Conservation (phyloP, 2,888 invertebrate genomes). For the Meandrusa payeni region DNA sequence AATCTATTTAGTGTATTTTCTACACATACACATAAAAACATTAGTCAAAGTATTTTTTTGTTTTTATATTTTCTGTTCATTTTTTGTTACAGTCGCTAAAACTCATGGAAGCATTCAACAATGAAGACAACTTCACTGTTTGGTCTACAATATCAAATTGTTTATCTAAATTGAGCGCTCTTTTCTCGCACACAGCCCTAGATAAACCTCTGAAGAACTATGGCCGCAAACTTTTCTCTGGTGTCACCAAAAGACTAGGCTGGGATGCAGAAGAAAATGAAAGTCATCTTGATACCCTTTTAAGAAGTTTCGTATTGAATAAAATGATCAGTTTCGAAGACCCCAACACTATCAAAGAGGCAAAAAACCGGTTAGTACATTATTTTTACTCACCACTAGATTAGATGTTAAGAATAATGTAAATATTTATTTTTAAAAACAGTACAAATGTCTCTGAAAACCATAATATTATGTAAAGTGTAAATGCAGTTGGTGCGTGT, state of each 20-base stretch:
- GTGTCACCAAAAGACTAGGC: constrained; percentile 87
- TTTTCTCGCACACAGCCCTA: constrained; percentile 90
- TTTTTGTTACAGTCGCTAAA: constrained; percentile 78
- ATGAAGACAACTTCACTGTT: constrained; percentile 95
- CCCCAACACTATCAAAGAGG: constrained; percentile 88
- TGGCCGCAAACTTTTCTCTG: constrained; percentile 86
- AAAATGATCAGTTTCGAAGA: constrained; percentile 92
- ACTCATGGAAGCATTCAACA: constrained; percentile 90
- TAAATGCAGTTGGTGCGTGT: too few relatives aligned
- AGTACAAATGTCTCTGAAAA: too few relatives aligned
- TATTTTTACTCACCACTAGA: too few relatives aligned
- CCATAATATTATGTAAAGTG: too few relatives aligned
- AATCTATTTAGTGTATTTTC: background rate
- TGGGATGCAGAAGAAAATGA: constrained; percentile 93
- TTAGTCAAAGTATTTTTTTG: too few relatives aligned
- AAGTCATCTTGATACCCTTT: constrained; percentile 91
- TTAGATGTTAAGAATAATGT: too few relatives aligned
- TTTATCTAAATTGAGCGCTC: constrained; percentile 86
- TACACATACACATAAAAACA: background rate
- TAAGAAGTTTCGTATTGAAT: constrained; percentile 91
- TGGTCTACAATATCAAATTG: constrained; percentile 93
- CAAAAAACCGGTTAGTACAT: constrained; percentile 86
- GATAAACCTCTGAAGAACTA: constrained; percentile 87
- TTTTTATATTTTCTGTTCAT: constrained; percentile 25
- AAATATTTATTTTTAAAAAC: too few relatives aligned